Evolutionary conservation across 2,888 invertebrate species (phyloP).

Genomic region (Synergus umbraculus): DNA sequence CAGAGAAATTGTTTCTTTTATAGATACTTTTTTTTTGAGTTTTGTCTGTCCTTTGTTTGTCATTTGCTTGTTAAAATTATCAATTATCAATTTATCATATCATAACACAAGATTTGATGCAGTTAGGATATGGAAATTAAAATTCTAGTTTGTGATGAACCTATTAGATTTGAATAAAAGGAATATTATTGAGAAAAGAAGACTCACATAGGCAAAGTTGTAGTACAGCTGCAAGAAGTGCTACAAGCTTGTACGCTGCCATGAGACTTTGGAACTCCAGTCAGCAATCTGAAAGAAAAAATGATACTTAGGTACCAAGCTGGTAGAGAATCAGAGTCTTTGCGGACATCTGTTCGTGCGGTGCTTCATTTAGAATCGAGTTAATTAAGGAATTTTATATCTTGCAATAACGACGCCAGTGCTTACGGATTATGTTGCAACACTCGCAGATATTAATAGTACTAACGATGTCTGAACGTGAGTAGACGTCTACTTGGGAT

Average conservation of each 20-base stretch:
- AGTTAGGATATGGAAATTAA: too few relatives aligned
- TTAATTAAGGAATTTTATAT: slow-evolving; percentile 39
- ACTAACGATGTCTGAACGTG: slow-evolving; percentile 39
- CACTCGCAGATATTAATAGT: slow-evolving; percentile 35
- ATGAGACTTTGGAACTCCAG: slow-evolving; percentile 66
- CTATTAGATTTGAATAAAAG: slow-evolving; percentile 4
- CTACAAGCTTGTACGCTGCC: slow-evolving; percentile 73
- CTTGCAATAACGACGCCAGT: slow-evolving; percentile 18
- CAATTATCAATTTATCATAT: too few relatives aligned
- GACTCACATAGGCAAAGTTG: slow-evolving; percentile 74
- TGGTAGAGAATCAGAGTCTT: slow-evolving; percentile 46
- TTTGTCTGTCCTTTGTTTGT: too few relatives aligned
- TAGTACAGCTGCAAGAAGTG: slow-evolving; percentile 70
- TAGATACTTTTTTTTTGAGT: too few relatives aligned
- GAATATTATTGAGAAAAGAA: slow-evolving; percentile 49
- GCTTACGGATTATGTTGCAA: slow-evolving; percentile 31
- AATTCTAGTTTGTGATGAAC: not conserved
- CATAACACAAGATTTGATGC: too few relatives aligned
- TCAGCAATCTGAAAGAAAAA: slow-evolving; percentile 64
- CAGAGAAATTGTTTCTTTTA: too few relatives aligned
- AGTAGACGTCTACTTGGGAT: slow-evolving; percentile 16
- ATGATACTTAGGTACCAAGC: slow-evolving; percentile 56
- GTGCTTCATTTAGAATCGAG: slow-evolving; percentile 47
- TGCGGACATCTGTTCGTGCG: slow-evolving; percentile 48
- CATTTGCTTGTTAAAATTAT: too few relatives aligned